A percentile compares a stretch with the other conserved stretches of the same genome.
Conservation (phyloP, 35 echinoderm and acorn worm species). For the Hemicentrotus pulcherrimus region DNA sequence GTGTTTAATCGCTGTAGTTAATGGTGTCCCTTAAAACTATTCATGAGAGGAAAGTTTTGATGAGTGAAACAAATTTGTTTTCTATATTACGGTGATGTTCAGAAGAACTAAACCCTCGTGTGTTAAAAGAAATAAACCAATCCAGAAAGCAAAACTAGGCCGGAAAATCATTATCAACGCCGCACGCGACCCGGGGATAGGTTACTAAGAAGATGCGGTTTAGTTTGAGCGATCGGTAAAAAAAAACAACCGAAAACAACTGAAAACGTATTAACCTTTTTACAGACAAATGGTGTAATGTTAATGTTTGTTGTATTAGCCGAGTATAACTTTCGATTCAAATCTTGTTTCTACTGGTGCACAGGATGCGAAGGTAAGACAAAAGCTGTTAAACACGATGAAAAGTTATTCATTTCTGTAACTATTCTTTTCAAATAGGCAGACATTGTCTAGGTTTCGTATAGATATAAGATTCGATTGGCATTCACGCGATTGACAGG, state of each 20-base stretch:
- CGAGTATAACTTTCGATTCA: background rate
- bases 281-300: background rate
- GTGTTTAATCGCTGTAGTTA: too few relatives aligned
- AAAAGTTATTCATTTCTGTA: too few relatives aligned
- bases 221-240: background rate
- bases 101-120: background rate
- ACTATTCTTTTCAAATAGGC: too few relatives aligned
- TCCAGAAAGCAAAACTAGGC: slow-evolving; percentile 3
- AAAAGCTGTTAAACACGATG: too few relatives aligned
- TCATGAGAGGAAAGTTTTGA: background rate
- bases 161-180: slow-evolving; percentile 22
- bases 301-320: background rate
- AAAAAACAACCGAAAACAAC: background rate
- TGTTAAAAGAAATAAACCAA: background rate
- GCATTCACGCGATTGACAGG: too few relatives aligned
- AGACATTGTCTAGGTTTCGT: too few relatives aligned
- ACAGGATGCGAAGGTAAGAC: too few relatives aligned
- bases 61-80: background rate
- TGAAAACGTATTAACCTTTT: background rate
- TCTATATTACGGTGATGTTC: background rate
- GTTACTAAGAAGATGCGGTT: background rate
- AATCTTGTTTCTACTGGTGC: too few relatives aligned
- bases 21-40: background rate
- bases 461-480: too few relatives aligned
- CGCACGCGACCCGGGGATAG: slow-evolving; percentile 21